Base-by-base conservation (phyloP, 1,140 invertebrate genomes). In the Phthorimaea operculella region DNA sequence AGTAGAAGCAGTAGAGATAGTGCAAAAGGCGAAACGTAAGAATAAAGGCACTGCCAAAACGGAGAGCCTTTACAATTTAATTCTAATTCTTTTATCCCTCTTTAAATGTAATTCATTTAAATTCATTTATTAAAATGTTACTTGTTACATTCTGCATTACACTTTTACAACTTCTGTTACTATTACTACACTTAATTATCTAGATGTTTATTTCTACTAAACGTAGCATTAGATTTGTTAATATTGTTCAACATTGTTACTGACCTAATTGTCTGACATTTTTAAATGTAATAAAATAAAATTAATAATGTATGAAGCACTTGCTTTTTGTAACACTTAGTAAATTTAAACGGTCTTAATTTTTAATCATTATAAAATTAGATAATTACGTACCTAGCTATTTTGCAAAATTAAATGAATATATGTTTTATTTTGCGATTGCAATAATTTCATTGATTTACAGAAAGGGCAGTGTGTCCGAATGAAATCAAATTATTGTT, bases 401-500 rank as follows among this genome's bases (percentile, higher is more conserved):
- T 39, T 39, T 39, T 39, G 36, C 36, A 5, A 39, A 39, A 39
- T 10, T 39, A 39, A 39, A n/a, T n/a, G 1, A 39, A 4, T 4
- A 39, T 10, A 39, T n/a, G 8, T 10, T 2, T 39, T 39, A n/a
- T 39, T 28, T 39, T 39, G 36, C 36, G 36, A 12, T n/a, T 9
- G 12, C 6, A 28, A 15, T 47, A 59, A 57, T 54, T 59, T 57
- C 52, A 61, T 59, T 60, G 62, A 42, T 65, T 62, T 55, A 52
- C 42, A 14, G 44, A 16, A 14, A 61, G 54, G 58, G 58, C 56
- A 48, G 59, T 53, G 47, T 63, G 58, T 56, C 59, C 55, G 53
- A 61, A 66, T 57, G 67, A 68, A 64, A 72, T 57, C 69, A 68
- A 65, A 71, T 79, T 59, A 63, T 69, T 78, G 70, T 77, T 79